A percentile compares a stretch with the other conserved stretches of the same genome.
Conservation (phyloP, 2,113 vertebrate genomes). For the Gadus chalcogrammus region DNA sequence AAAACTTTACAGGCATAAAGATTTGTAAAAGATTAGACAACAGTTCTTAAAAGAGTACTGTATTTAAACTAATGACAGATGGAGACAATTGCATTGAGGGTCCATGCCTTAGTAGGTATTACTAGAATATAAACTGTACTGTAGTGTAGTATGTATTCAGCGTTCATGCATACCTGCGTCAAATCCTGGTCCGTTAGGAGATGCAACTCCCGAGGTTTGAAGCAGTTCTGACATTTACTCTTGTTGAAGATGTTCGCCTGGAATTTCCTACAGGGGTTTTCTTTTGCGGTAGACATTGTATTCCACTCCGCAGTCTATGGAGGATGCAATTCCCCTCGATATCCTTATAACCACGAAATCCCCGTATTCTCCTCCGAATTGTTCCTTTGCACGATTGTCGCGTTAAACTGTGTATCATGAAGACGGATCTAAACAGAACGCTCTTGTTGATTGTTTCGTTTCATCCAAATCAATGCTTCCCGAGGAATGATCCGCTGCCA, state of each 20-base stretch:
- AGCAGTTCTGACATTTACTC: slow-evolving; percentile 84
- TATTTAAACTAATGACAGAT: too few species aligned
- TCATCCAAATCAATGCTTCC: slow-evolving; percentile 36
- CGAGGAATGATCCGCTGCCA: slow-evolving; percentile 56
- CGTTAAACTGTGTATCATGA: slow-evolving; percentile 4
- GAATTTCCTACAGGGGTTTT: slow-evolving; percentile 80
- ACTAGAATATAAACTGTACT: too few species aligned
- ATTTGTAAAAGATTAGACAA: too few species aligned
- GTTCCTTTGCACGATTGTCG: slow-evolving; percentile 57
- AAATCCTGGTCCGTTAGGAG: slow-evolving; percentile 79
- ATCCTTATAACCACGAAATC: slow-evolving; percentile 12
- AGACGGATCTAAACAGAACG: slow-evolving; percentile 4
- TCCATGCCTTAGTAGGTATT: too few species aligned
- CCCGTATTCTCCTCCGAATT: slow-evolving; percentile 23
- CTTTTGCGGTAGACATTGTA: slow-evolving; percentile 74
- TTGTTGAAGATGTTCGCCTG: slow-evolving; percentile 84
- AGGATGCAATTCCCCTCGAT: neutral
- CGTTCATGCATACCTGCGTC: slow-evolving; percentile 65
- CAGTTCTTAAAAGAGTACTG: too few species aligned
- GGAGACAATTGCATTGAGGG: too few species aligned
- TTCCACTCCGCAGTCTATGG: neutral
- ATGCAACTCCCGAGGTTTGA: slow-evolving; percentile 79
- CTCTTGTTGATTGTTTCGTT: slow-evolving; percentile 16
- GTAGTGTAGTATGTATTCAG: too few species aligned
- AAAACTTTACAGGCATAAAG: too few species aligned